Percentiles rank a stretch among this genome's conserved stretches.
These are phyloP conservation scores for Rhopalosiphum padi DNA, from an alignment of 1,140 invertebrate genomes.

Conservation along the genomic window DNA sequence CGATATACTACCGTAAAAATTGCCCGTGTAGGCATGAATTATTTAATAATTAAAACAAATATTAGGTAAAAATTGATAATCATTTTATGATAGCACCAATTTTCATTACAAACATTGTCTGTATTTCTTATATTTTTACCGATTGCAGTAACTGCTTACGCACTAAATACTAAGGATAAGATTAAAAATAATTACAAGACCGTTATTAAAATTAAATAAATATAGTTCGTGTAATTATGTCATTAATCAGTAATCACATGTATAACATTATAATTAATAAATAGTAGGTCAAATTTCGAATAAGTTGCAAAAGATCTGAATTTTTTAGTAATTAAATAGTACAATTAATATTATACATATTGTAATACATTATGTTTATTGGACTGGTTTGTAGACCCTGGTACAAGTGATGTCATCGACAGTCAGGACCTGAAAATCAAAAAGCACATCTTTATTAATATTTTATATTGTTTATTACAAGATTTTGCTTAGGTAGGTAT, in stretches of 20 bases:
- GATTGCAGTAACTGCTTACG: neutral
- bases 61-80: too few species aligned
- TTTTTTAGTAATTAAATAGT: neutral
- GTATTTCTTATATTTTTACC: neutral
- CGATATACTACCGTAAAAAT: too few species aligned
- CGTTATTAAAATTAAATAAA: neutral
- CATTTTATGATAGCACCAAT: neutral
- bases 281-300: neutral
- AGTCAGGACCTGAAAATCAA: constrained; percentile 66
- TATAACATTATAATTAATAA: neutral
- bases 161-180: neutral
- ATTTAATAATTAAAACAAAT: neutral
- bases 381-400: constrained; percentile 71
- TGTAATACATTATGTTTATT: constrained; percentile 38
- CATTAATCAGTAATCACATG: neutral
- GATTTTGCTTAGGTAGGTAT: neutral
- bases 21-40: too few species aligned
- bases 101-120: too few species aligned
- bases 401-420: constrained; percentile 76
- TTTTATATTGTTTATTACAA: neutral
- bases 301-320: neutral
- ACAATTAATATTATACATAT: neutral
- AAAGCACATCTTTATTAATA: constrained; percentile 1
- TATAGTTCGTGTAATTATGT: constrained; percentile 15
- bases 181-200: neutral